Evolutionary conservation across 2,888 invertebrate species (phyloP), one percentile per base, ranked within the genome.

Genomic region (Meiosimyza decipiens): DNA sequence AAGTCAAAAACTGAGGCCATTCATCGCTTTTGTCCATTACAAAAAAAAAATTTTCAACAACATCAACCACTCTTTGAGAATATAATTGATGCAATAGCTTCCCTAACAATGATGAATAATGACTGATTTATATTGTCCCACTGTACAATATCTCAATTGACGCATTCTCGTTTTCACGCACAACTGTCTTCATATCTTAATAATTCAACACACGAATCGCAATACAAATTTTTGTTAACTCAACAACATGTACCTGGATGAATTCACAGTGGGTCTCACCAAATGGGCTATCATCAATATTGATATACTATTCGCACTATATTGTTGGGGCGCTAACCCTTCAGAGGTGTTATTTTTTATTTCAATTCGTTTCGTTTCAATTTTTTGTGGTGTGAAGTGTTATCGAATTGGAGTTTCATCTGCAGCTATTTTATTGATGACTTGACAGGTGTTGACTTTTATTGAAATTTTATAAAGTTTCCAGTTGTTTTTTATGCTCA

Each of bases 401-500:
- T 57, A 57, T 57, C 18, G 57, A 57, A 28, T 57, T 57, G 22
- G 57, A 22, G 22, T 47, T 33, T 62, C 33, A 15, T 15, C 33
- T 33, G 28, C 33, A 33, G 7, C n/a, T n/a, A 40, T 47, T 60
- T 60, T 51, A 69, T 69, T 69, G 18, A 49, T 57, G 57, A 49
- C 3, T 22, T 49, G 59, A 22, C 68, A 69, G 68, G 50, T 69
- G 60, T 28, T 69, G 68, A 59, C 51, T 59, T 59, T 69, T 69
- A 69, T 69, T 69, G 50, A 60, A 69, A 16, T 59, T 69, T 59
- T 28, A 60, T 60, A 59, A 28, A 15, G 51, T 57, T 28, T 16
- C 22, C 3, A 11, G 33, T 50, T n/a, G 68, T 5, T 6, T 28
- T 60, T 52, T 40, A 9, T 40, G 6, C 9, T 40, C 9, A 9